These are phyloP conservation scores for Dynastes grantii DNA, from an alignment of 2,888 invertebrate species.

Conservation along the genomic window DNA sequence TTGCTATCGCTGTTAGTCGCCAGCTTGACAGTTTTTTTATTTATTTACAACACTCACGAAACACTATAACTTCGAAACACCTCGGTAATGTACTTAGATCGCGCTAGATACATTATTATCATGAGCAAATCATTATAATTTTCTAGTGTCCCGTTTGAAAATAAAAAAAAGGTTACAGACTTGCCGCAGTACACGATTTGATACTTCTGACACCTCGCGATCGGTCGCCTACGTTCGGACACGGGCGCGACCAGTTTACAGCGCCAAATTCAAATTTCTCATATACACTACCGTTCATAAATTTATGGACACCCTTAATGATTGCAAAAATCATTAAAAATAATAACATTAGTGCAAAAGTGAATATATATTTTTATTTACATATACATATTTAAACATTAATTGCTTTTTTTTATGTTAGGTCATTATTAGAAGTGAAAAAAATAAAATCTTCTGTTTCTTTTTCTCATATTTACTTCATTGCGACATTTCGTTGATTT, in stretches of 20 bases:
- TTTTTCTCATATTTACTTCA: too few relatives aligned
- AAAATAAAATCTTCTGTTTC: too few relatives aligned
- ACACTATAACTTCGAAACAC: constrained; percentile 60
- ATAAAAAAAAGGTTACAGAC: constrained; percentile 67
- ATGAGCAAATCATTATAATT: constrained; percentile 77
- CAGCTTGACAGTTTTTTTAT: constrained; percentile 66
- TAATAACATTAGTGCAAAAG: too few relatives aligned
- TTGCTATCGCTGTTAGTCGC: constrained; percentile 71
- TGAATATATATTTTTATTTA: too few relatives aligned
- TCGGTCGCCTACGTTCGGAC: constrained; percentile 58
- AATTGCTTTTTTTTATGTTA: too few relatives aligned
- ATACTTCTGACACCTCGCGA: constrained; percentile 64
- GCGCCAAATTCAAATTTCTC: constrained; percentile 37
- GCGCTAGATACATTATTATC: constrained; percentile 79
- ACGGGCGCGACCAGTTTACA: constrained; percentile 62
- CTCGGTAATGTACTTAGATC: constrained; percentile 69
- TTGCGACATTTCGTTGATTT: too few relatives aligned
- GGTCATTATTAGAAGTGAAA: too few relatives aligned
- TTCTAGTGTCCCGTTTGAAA: constrained; percentile 58
- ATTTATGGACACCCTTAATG: too few relatives aligned
- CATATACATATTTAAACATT: too few relatives aligned
- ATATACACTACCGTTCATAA: not conserved
- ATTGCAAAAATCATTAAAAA: too few relatives aligned
- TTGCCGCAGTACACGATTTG: constrained; percentile 67
- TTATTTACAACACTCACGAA: constrained; percentile 63